phyloP scores from a whole-genome alignment of 2,797 vertebrate species.

The Acanthurus lineatus region DNA sequence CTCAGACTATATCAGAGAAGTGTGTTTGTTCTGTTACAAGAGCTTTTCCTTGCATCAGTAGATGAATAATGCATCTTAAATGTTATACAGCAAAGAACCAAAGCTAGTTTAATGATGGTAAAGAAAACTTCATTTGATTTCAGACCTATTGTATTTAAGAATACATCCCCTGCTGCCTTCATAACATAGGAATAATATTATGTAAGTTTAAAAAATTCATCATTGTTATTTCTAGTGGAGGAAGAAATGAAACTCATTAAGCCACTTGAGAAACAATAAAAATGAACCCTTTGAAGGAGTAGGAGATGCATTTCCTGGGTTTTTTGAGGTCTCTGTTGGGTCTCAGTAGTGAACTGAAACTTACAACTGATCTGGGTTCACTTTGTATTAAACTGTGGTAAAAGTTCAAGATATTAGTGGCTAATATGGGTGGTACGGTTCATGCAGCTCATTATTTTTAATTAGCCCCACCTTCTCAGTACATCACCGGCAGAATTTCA shows the following conservation, averaged over 20 bases:
- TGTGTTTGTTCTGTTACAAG: background rate
- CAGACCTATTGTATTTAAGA: background rate
- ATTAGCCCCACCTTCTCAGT: slow-evolving; percentile 56
- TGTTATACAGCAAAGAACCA: background rate
- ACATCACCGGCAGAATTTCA: slow-evolving; percentile 15
- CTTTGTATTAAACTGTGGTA: slow-evolving; percentile 10
- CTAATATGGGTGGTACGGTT: slow-evolving; percentile 10
- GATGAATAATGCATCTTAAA: background rate
- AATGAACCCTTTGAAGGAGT: background rate
- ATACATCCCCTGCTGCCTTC: background rate
- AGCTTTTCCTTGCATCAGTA: background rate
- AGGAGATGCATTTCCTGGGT: background rate
- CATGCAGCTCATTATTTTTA: slow-evolving; percentile 66
- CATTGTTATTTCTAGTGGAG: slow-evolving; percentile 14
- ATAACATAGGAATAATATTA: slow-evolving; percentile 7
- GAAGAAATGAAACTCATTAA: slow-evolving; percentile 31
- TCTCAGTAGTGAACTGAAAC: background rate
- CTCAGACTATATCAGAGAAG: background rate
- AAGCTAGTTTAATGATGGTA: slow-evolving; percentile 7
- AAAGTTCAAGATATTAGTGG: slow-evolving; percentile 34
- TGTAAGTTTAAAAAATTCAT: background rate
- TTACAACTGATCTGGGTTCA: slow-evolving; percentile 21
- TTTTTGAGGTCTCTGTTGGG: slow-evolving; percentile 7
- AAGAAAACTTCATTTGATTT: slow-evolving; percentile 16
- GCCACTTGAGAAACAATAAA: slow-evolving; percentile 36